Conservation (phyloP, 1,140 invertebrate genomes). For the Pararge aegeria region DNA sequence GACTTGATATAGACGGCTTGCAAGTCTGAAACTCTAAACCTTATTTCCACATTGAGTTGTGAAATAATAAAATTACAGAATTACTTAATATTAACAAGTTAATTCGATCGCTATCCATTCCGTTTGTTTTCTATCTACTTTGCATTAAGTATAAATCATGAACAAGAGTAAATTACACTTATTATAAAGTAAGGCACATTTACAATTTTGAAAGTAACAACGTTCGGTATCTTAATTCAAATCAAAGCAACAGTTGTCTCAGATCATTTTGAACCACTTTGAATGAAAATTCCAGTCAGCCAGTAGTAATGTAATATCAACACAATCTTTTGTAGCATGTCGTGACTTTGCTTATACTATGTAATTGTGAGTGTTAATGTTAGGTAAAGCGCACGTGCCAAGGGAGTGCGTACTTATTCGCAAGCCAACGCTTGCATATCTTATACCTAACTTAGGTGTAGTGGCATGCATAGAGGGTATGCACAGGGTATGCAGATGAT, state of each 20-base stretch:
- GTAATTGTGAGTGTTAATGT: conserved; percentile 40
- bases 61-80: background rate
- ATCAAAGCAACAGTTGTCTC: conserved; percentile 30
- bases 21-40: no score
- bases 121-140: background rate
- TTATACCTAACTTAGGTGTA: conserved; percentile 17
- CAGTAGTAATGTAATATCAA: conserved; percentile 36
- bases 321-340: conserved; percentile 39
- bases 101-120: background rate
- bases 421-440: conserved; percentile 32
- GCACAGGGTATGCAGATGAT: no score
- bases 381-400: conserved; percentile 36
- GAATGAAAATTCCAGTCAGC: conserved; percentile 39
- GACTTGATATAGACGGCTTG: no score
- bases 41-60: no score
- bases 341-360: conserved; percentile 37
- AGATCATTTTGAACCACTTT: conserved; percentile 31
- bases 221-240: conserved; percentile 27
- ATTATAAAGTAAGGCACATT: conserved; percentile 21
- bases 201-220: conserved; percentile 29
- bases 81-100: background rate
- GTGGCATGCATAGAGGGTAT: no score
- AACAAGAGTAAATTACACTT: conserved; percentile 18
- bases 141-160: conserved; percentile 8
- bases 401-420: conserved; percentile 23